Base-by-base conservation (phyloP, 2,888 invertebrate species). In the Trachelus stipa region DNA sequence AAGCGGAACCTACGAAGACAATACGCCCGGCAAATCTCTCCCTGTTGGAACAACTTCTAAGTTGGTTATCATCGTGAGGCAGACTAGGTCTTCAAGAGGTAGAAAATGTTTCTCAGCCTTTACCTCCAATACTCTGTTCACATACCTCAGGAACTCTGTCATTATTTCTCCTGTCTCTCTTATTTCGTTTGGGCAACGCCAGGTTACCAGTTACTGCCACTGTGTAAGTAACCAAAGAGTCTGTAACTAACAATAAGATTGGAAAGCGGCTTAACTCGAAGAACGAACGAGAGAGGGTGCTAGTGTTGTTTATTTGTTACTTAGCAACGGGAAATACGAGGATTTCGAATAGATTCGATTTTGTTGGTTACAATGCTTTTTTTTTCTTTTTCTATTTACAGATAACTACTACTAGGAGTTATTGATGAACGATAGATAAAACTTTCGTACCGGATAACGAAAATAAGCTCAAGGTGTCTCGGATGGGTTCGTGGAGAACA, bases 1-100 rank as follows among this genome's bases (percentile, higher is more conserved):
- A 56, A 56, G 23, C 75, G 69, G 77, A 75, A 77, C 11, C 23
- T 34, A n/a, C 31, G 69, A 73, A 79, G 82, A 83, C 83, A 84
- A 83, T 84, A 79, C 80, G 73, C 30, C 73, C 78, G 76, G 79
- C 56, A 56, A 81, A 77, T 71, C 71, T 69, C 69, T 11, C 12
- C 33, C 71, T 33, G 71, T 33, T 31, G 71, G 31, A 9, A 71
- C 4, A 71, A 71, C 31, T 71, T 31, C 71, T 33, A 71, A 71
- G 71, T 71, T 71, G 71, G 71, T 71, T 71, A 71, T 71, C 71
- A 9, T 15, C 31, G 30, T 12, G 31, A 71, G 31, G 11, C 71
- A 71, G 31, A 12, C 71, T 33, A 6, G 31, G 31, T 31, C 71
- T 12, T 23, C 9, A 2, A 2, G 23, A 56, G 56, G 23, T 9